Base-by-base conservation (phyloP, 2,797 vertebrate genomes). In the Sebastes taczanowskii region DNA sequence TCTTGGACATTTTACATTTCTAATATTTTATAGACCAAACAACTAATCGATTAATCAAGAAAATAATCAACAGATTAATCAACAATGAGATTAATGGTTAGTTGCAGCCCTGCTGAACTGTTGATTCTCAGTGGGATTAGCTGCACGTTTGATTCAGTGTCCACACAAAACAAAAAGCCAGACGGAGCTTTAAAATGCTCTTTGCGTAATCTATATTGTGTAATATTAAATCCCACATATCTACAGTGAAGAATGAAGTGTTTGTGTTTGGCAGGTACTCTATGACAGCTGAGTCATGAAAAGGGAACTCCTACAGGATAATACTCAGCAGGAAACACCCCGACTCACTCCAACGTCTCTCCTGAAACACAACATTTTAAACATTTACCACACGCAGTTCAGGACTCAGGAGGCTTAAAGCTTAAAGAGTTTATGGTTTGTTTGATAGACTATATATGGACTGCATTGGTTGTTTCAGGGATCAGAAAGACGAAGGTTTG, bases 251-350 rank as follows among this genome's bases (percentile, higher is more conserved):
- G 56, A 46, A 46, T 55, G 18, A 62, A 38, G 56, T 25, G 0
- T 59, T 18, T 59, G 25, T 59, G 61, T 23, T 69, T 81, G 62
- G 32, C 68, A 77, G 73, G 77, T 69, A 11, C 35, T 63, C 30
- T 20, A 13, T 69, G 87, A 85, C 78, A 22, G 86, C 65, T 85
- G 83, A 81, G 72, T 83, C 82, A 83, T 73, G 23, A 25, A 23
- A 71, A 75, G 76, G 69, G 69, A 85, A 81, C 66, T 89, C 84
- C 73, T 71, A 25, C 68, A n/a, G 53, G 3, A 7, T 61, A 38
- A 62, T 32, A 16, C 64, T 70, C 53, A 72, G 27, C 38, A 29
- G 68, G 79, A 86, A 80, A 80, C 72, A 35, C 66, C 56, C 30
- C 4, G 18, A 62, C 66, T 77, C 10, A 59, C 66, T 79, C 10